phyloP scores from a whole-genome alignment of 2,113 vertebrate species.

The Stegostoma tigrinum region DNA sequence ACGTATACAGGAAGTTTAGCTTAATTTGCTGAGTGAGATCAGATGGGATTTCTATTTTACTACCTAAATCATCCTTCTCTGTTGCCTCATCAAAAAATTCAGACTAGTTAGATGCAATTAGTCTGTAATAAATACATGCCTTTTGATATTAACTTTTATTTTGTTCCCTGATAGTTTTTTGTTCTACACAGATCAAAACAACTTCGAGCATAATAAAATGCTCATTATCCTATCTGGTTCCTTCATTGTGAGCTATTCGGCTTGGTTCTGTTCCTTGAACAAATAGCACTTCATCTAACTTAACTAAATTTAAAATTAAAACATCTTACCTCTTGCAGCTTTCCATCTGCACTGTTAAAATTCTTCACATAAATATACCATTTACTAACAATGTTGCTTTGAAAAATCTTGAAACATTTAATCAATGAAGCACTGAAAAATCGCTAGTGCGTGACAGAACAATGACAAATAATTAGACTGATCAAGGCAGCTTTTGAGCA shows the following conservation, averaged over 20 bases:
- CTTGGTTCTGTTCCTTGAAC: background rate
- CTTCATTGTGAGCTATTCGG: background rate
- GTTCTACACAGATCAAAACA: background rate
- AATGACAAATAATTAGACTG: background rate
- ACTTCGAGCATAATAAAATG: background rate
- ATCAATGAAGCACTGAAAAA: slow-evolving; percentile 15
- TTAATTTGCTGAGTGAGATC: no score
- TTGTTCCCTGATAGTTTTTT: background rate
- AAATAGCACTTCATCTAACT: background rate
- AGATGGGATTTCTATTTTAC: no score
- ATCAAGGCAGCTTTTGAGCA: slow-evolving; percentile 11
- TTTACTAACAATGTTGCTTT: background rate
- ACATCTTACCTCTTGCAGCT: background rate
- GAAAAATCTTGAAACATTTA: slow-evolving; percentile 3
- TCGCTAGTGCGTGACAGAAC: background rate
- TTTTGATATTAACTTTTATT: no score
- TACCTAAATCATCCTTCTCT: no score
- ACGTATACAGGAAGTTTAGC: no score
- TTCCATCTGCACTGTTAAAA: background rate
- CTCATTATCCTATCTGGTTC: background rate
- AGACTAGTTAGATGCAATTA: no score
- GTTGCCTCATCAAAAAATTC: no score
- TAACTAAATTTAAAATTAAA: background rate
- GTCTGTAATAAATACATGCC: no score
- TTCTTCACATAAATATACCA: background rate